A percentile compares a stretch with the other conserved stretches of the same genome.
phyloP scores from a whole-genome alignment of 2,797 vertebrate genomes.

The Premnoplex brunnescens region DNA sequence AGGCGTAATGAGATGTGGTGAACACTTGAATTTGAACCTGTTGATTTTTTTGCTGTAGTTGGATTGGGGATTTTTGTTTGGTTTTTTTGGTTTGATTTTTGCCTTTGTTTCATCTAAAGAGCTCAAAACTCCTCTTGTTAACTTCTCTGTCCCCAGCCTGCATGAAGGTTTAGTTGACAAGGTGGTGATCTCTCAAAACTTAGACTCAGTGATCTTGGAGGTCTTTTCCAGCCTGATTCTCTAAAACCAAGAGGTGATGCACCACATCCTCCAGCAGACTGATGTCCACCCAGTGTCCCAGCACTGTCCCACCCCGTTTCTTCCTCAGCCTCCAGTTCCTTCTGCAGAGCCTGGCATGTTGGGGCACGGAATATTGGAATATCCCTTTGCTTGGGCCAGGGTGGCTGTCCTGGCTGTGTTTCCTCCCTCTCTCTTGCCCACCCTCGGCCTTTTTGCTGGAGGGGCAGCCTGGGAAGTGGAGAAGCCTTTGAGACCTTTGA shows the following conservation, averaged over 20 bases:
- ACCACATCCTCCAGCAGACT: background rate
- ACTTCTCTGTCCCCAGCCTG: background rate
- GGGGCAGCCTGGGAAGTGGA: too few species aligned
- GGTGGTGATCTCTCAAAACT: background rate
- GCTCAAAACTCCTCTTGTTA: background rate
- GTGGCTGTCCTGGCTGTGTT: background rate
- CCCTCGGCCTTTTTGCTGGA: background rate
- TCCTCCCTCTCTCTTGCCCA: background rate
- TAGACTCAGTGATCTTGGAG: background rate
- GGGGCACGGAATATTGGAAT: background rate
- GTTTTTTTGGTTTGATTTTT: background rate
- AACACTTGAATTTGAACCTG: background rate
- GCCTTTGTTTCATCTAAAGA: background rate
- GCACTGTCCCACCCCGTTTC: background rate
- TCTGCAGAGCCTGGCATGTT: background rate
- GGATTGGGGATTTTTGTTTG: background rate
- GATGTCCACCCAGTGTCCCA: background rate
- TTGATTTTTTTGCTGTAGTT: background rate
- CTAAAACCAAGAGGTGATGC: background rate
- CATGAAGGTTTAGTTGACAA: background rate
- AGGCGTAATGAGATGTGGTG: background rate
- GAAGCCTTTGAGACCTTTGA: too few species aligned
- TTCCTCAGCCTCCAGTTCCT: background rate
- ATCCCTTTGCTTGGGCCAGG: background rate
- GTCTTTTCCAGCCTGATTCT: background rate